phyloP scores from a whole-genome alignment of 2,113 vertebrate species.

The Amazona guildingii region DNA sequence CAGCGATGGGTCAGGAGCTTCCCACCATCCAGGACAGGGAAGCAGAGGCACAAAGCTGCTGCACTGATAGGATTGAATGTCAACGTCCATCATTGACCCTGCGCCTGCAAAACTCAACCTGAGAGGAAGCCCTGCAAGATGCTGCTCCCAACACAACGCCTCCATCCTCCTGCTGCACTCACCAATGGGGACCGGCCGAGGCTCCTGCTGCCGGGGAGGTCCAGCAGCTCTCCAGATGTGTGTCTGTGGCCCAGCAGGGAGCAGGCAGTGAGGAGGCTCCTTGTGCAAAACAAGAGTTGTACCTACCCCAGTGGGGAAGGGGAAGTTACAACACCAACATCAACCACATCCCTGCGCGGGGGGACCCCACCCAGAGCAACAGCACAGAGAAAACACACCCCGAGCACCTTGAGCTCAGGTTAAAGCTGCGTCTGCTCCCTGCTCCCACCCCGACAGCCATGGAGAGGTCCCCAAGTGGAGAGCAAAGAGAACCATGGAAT shows the following conservation, averaged over 20 bases:
- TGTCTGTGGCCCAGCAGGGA: not conserved
- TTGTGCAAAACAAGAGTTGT: not conserved
- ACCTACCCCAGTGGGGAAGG: constrained; percentile 35
- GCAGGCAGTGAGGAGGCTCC: not conserved
- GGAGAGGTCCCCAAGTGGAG: not conserved
- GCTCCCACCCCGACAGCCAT: not conserved
- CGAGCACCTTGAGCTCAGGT: not conserved
- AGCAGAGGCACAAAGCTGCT: not conserved
- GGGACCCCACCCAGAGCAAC: constrained; percentile 53
- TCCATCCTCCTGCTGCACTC: not conserved
- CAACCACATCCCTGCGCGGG: constrained; percentile 11
- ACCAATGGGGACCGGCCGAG: not conserved
- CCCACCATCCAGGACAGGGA: not conserved
- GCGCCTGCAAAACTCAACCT: accelerated
- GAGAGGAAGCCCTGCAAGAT: not conserved
- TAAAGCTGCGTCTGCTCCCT: not conserved
- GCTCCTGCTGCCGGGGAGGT: not conserved
- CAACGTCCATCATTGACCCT: not conserved
- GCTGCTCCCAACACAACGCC: not conserved
- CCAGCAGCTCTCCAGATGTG: not conserved
- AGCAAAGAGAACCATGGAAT: not conserved
- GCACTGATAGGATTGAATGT: not conserved
- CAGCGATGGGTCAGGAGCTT: not conserved
- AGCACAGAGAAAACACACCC: not conserved
- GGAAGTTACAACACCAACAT: constrained; percentile 53